These are phyloP conservation scores for Tenodera sinensis DNA, from an alignment of 2,888 invertebrate species.

Conservation along the genomic window DNA sequence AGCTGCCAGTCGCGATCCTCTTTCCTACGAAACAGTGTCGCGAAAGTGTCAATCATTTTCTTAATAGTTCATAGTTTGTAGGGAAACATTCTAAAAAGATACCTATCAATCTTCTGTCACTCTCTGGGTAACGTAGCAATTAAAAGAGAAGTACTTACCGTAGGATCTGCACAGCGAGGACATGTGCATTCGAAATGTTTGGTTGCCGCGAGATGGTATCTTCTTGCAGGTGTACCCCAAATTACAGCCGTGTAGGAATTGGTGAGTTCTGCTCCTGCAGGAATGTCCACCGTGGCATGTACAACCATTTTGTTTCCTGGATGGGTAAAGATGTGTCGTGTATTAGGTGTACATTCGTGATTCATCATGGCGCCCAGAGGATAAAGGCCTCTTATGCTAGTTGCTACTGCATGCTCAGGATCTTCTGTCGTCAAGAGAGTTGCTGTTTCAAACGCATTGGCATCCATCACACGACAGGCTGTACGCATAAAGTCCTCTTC, in stretches of 20 bases:
- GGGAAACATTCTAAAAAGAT: too few species aligned
- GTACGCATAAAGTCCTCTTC: slow-evolving; percentile 57
- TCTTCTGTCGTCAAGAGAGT: not conserved
- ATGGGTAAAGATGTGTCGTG: slow-evolving; percentile 57
- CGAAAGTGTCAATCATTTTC: too few species aligned
- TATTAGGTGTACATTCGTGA: slow-evolving; percentile 66
- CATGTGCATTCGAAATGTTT: slow-evolving; percentile 69
- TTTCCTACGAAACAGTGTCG: slow-evolving; percentile 47
- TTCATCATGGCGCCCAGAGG: slow-evolving; percentile 65
- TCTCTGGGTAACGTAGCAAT: too few species aligned
- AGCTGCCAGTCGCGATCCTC: slow-evolving; percentile 56
- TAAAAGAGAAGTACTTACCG: slow-evolving; percentile 38
- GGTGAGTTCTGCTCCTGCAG: slow-evolving; percentile 59
- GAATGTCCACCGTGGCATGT: slow-evolving; percentile 57
- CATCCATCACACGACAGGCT: slow-evolving; percentile 60
- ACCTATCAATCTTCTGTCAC: too few species aligned
- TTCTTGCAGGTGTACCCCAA: slow-evolving; percentile 64
- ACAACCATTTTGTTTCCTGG: slow-evolving; percentile 54
- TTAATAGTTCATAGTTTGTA: too few species aligned
- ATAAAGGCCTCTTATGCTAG: slow-evolving; percentile 60
- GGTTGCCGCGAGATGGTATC: slow-evolving; percentile 58
- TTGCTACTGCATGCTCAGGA: not conserved
- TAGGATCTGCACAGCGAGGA: slow-evolving; percentile 61
- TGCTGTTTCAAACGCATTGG: slow-evolving; percentile 64
- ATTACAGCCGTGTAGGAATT: slow-evolving; percentile 62